Percentiles rank a stretch among this genome's conserved stretches.
Evolutionary conservation across 2,113 vertebrate genomes (phyloP).

Genomic region (Labeo catla): DNA sequence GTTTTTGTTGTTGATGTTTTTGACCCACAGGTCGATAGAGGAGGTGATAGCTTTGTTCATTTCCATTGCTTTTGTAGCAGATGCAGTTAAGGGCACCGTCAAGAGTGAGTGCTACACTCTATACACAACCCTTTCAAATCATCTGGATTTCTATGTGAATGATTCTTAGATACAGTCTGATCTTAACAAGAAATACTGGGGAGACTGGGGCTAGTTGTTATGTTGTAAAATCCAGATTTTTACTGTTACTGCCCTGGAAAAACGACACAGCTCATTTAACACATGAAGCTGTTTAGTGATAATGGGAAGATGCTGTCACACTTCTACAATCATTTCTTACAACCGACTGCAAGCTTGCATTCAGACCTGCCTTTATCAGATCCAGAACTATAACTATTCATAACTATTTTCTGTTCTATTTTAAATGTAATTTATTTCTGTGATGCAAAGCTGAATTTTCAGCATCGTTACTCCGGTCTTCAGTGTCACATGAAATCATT

Average conservation of each 20-base stretch:
- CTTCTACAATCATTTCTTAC: background rate
- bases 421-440: no score
- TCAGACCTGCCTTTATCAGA: background rate
- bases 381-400: background rate
- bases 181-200: background rate
- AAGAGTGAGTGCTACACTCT: slow-evolving; percentile 84
- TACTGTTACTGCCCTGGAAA: background rate
- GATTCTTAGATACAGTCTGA: background rate
- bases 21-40: slow-evolving; percentile 87
- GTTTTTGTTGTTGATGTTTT: slow-evolving; percentile 41
- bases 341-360: background rate
- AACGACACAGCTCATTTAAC: slow-evolving; percentile 1
- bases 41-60: slow-evolving; percentile 98
- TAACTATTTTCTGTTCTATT: no score
- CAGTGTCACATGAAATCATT: background rate
- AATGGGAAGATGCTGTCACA: background rate
- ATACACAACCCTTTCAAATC: background rate
- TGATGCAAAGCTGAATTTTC: background rate
- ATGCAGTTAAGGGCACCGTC: slow-evolving; percentile 92
- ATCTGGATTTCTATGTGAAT: slow-evolving; percentile 6
- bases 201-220: background rate
- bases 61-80: slow-evolving; percentile 92
- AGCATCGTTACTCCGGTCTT: background rate
- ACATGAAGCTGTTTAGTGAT: background rate
- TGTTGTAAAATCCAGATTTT: background rate